A percentile compares a stretch with the other conserved stretches of the same genome.
phyloP scores from a whole-genome alignment of 2,888 invertebrate genomes.

The Drosophila subquinaria region DNA sequence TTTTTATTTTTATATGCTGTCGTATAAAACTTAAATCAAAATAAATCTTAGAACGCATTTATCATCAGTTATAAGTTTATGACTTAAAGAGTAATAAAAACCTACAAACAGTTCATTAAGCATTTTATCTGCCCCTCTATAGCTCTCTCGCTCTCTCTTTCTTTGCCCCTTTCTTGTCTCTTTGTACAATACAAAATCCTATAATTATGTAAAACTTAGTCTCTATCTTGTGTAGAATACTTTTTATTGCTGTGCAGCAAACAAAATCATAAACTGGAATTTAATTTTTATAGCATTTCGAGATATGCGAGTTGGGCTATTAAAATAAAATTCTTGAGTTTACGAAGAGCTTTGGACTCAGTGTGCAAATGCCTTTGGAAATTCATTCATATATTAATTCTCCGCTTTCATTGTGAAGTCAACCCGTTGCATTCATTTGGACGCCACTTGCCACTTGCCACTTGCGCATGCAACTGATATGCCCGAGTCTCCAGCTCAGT shows the following conservation, averaged over 20 bases:
- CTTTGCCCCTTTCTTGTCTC: too few relatives aligned
- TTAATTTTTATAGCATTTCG: slow-evolving; percentile 30
- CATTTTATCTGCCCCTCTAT: not conserved
- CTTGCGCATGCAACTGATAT: slow-evolving; percentile 75
- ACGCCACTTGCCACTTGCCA: slow-evolving; percentile 72
- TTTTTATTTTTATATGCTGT: not conserved
- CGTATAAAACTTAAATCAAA: not conserved
- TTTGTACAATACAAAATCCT: not conserved
- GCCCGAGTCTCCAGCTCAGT: slow-evolving; percentile 20
- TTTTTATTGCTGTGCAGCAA: slow-evolving; percentile 28
- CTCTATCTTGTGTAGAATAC: not conserved
- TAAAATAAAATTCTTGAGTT: slow-evolving; percentile 16
- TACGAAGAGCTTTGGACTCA: slow-evolving; percentile 13
- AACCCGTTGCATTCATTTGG: slow-evolving; percentile 70
- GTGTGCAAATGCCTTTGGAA: slow-evolving; percentile 52
- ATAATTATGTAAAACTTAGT: slow-evolving; percentile 8
- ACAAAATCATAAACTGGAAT: slow-evolving; percentile 47
- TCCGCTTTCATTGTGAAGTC: slow-evolving; percentile 49
- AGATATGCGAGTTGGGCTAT: slow-evolving; percentile 13
- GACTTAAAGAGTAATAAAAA: slow-evolving; percentile 7
- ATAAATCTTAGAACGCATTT: not conserved
- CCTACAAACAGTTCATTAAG: slow-evolving; percentile 4
- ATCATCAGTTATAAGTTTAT: slow-evolving; percentile 8
- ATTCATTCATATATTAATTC: slow-evolving; percentile 58
- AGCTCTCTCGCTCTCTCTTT: not conserved